Evolutionary conservation across 2,888 invertebrate genomes (phyloP), one percentile per base, ranked within the genome.

Genomic region (Eurytoma adleriae): DNA sequence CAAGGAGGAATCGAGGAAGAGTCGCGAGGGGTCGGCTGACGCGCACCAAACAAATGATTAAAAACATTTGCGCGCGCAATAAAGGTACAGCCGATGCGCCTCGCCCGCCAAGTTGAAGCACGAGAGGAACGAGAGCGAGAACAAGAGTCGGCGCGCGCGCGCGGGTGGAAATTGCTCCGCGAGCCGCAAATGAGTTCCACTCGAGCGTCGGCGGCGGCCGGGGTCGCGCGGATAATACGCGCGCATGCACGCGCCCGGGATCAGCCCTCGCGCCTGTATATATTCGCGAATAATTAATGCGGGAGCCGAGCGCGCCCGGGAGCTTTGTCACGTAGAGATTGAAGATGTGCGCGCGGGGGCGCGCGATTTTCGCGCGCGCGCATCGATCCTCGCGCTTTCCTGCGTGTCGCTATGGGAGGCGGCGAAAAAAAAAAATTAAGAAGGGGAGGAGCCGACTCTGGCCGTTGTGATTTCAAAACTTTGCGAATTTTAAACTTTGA

Each of bases 271-370:
- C 50, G 27, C 52, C 16, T 56, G 24, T 30, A 20, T 30, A 18
- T 30, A 48, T 56, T 40, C 48, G 54, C 59, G 72, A 72, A 72
- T 80, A 80, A 80, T 80, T 80, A 80, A 80, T 76, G 57, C 72
- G n/a, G 16, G 54, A 59, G 40, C 5, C 40, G 67, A 54, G 16
- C n/a, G 30, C 64, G 16, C 50, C 4, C 16, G 27, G 1, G 24
- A 24, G 67, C 59, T 84, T 84, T 83, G 83, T 83, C 83, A 82
- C 84, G 83, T 82, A 81, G 79, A 83, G 80, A 83, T 83, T 78
- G 82, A 80, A 84, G 83, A 85, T 83, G 81, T 74, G 79, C 75
- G 57, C 40, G 48, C 18, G 24, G n/a, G 7, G 14, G 50, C 12
- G 48, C n/a, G 81, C 83, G 82, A 81, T 85, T 84, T 82, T 84